These are phyloP conservation scores for Ianthella basta DNA, from an alignment of 37 sponge, comb jelly and placozoan species.

Conservation along the genomic window DNA sequence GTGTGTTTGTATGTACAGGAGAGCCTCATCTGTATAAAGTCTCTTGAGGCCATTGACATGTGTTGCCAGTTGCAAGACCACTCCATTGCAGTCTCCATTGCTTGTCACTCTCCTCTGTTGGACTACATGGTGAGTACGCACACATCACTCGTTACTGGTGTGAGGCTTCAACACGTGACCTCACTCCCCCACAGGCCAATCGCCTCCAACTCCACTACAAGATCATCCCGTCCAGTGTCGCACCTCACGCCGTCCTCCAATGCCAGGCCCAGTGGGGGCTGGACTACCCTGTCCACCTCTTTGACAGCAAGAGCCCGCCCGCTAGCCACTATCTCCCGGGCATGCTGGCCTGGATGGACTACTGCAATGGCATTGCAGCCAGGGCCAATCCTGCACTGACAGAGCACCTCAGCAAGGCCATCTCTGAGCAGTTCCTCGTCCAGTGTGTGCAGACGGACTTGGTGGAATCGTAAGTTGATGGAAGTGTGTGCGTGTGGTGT, in stretches of 20 bases:
- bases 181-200: neutral
- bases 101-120: slow-evolving; percentile 8
- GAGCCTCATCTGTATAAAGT: slow-evolving; percentile 8
- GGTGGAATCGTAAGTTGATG: slow-evolving; percentile 23
- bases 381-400: neutral
- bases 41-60: slow-evolving; percentile 22
- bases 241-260: neutral
- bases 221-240: slow-evolving; percentile 15
- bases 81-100: neutral
- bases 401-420: neutral
- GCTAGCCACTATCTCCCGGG: slow-evolving; percentile 34
- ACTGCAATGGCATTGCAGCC: slow-evolving; percentile 12
- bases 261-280: slow-evolving; percentile 28
- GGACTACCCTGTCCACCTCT: slow-evolving; percentile 36
- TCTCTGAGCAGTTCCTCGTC: neutral
- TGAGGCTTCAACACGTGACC: too few species aligned
- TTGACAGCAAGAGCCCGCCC: slow-evolving; percentile 33
- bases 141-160: too few species aligned
- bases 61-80: slow-evolving; percentile 20
- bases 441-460: neutral
- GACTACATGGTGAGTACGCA: slow-evolving; percentile 3
- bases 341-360: slow-evolving; percentile 28
- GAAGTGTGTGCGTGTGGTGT: too few species aligned
- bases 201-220: slow-evolving; percentile 31
- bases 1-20: neutral